Evolutionary conservation across 2,113 vertebrate genomes (phyloP), one percentile per base, ranked within the genome.

Genomic region (Pseudopipra pipra): DNA sequence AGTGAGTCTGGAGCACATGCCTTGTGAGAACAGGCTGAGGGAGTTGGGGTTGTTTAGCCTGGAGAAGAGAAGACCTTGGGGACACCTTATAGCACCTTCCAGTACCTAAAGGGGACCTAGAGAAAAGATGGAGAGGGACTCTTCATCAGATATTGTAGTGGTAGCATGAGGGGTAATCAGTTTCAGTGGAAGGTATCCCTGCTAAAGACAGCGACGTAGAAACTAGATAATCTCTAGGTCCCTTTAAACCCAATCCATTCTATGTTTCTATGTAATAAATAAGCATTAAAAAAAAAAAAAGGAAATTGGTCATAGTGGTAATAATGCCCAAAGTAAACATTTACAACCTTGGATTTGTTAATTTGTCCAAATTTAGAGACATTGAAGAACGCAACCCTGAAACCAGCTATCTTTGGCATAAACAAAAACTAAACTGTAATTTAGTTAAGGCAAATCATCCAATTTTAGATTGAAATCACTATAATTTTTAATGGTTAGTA

Each of bases 181-280:
- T 9, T 25, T n/a, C 8, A 63, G 11, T 28, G 24, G 18, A 46
- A 58, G 5, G 5, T 58, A 20, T 31, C 27, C 14, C 6, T 54
- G 27, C 8, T 8, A 19, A 37, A 11, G 22, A 35, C 3, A 24
- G 1, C 0, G 3, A 9, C 0, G 0, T 8, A 31, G 11, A 30
- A 73, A 30, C 6, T 19, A n/a, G 17, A 25, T 27, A 12, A 47
- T 56, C 7, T 51, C 13, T 62, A n/a, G 3, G 14, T 71, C 8
- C 2, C 7, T 80, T 81, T 31, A 11, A 59, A 65, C 9, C 2
- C 22, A 54, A 71, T 47, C 6, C 6, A 27, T 44, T 71, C 21
- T 51, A 10, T 20, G 4, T 41, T 39, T 44, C 12, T 56, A 7
- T n/a, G 5, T 4, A 76, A 54, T n/a, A 73, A 73, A 9, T 23